Percentiles rank a stretch among this genome's conserved stretches.
Conservation (phyloP, 2,113 vertebrate genomes). For the Choloepus hoffmanni region DNA sequence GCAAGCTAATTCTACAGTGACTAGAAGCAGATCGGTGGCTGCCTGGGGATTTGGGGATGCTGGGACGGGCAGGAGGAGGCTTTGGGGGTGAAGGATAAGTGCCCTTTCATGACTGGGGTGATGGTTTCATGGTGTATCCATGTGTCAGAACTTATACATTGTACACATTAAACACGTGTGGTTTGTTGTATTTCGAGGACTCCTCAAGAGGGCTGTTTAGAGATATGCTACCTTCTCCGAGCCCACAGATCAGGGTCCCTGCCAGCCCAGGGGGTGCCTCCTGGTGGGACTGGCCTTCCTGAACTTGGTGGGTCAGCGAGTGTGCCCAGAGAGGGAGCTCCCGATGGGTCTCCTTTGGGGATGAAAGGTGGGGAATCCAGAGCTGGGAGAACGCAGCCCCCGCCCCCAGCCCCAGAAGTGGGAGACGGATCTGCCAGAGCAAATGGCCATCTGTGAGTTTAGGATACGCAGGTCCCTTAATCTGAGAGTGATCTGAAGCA, state of each 20-base stretch:
- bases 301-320: neutral
- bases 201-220: neutral
- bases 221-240: neutral
- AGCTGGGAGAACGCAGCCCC: neutral
- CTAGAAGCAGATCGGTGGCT: neutral
- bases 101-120: accelerated
- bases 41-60: too few species aligned
- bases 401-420: neutral
- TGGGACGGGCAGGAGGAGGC: neutral
- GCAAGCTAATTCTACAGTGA: neutral
- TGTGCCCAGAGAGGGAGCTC: neutral
- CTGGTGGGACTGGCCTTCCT: accelerated
- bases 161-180: accelerated
- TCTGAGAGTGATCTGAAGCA: neutral
- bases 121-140: accelerated
- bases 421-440: neutral
- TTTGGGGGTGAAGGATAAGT: too few species aligned
- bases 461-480: neutral
- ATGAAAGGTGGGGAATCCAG: neutral
- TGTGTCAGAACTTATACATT: neutral
- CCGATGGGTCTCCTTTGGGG: neutral
- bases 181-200: accelerated
- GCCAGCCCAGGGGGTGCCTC: neutral
- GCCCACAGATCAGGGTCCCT: neutral
- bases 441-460: neutral